Conservation (phyloP, 2,888 invertebrate species). For the Amorpha juglandis region DNA sequence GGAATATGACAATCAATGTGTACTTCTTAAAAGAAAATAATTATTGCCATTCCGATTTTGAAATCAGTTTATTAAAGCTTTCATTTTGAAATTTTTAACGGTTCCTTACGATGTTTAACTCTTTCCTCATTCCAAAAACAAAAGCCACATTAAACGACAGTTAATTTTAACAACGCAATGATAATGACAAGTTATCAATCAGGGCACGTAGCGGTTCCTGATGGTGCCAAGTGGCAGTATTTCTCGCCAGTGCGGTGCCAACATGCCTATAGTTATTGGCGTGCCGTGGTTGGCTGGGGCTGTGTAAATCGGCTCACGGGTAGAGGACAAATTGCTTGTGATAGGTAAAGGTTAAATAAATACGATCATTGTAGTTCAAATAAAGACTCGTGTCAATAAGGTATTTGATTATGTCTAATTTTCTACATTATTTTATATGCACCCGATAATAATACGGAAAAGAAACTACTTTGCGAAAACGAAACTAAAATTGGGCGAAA, state of each 20-base stretch:
- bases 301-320: neutral
- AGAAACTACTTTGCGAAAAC: too few species aligned
- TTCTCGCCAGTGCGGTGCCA: slow-evolving; percentile 42
- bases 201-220: slow-evolving; percentile 32
- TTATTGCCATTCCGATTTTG: too few species aligned
- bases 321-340: slow-evolving; percentile 36
- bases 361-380: neutral
- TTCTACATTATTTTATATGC: too few species aligned
- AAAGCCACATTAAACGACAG: neutral
- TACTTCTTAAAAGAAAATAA: too few species aligned
- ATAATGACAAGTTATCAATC: slow-evolving; percentile 37
- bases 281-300: slow-evolving; percentile 38
- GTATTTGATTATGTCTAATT: too few species aligned
- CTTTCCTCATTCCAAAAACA: neutral
- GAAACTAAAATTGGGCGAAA: too few species aligned
- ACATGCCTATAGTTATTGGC: slow-evolving; percentile 48
- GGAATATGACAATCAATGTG: too few species aligned
- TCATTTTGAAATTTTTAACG: too few species aligned
- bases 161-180: slow-evolving; percentile 16
- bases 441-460: too few species aligned
- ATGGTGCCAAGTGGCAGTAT: slow-evolving; percentile 21
- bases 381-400: neutral
- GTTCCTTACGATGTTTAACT: too few species aligned
- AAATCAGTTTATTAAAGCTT: too few species aligned
- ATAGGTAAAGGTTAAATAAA: neutral